Conservation (phyloP, 23 tunicate genomes). For the Oikopleura dioica region DNA sequence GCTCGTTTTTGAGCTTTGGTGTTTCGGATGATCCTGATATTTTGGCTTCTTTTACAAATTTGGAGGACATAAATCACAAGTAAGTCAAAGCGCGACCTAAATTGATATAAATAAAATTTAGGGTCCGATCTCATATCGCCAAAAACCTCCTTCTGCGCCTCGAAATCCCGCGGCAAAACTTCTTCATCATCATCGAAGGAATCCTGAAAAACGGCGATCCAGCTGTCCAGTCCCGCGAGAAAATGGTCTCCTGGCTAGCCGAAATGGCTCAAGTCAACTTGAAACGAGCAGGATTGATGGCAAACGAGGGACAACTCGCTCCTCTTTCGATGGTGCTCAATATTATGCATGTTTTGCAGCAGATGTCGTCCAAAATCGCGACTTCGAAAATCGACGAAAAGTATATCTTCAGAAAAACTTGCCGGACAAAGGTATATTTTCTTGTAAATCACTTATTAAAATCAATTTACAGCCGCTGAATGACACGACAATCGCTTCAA, state of each 20-base stretch:
- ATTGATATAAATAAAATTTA: constrained; percentile 15
- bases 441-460: too few relatives aligned
- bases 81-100: too few relatives aligned
- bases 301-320: constrained; percentile 21
- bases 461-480: too few relatives aligned
- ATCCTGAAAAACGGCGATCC: not conserved
- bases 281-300: not conserved
- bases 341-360: constrained; percentile 27
- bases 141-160: constrained; percentile 14
- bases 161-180: constrained; percentile 4
- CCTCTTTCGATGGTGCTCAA: constrained; percentile 50
- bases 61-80: not conserved
- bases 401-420: constrained; percentile 19
- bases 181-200: constrained; percentile 14
- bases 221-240: not conserved
- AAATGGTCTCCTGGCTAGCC: not conserved
- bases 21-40: constrained; percentile 39
- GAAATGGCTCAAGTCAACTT: not conserved
- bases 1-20: constrained; percentile 53
- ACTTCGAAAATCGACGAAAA: constrained; percentile 31
- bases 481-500: constrained; percentile 38
- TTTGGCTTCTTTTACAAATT: not conserved
- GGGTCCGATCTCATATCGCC: constrained; percentile 4
- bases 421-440: constrained; percentile 21
- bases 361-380: constrained; percentile 29